These are phyloP conservation scores for Paradisaea rubra DNA, from an alignment of 2,113 vertebrate species.

Conservation along the genomic window DNA sequence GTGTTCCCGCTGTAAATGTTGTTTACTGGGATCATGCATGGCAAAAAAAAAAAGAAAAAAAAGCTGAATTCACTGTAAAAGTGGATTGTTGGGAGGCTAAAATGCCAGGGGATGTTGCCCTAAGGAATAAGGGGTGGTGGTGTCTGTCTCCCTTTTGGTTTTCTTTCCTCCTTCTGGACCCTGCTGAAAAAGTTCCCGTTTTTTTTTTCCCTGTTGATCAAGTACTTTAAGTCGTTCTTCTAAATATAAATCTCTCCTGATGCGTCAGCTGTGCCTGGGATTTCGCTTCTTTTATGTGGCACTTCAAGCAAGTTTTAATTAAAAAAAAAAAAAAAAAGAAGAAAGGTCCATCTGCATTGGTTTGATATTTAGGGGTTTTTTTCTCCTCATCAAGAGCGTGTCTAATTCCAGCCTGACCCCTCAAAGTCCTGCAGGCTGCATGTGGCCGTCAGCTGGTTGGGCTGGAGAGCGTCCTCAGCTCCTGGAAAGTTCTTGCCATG, in stretches of 20 bases:
- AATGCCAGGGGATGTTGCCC: neutral
- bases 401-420: neutral
- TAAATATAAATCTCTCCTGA: constrained; percentile 15
- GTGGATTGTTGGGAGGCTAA: neutral
- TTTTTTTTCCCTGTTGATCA: neutral
- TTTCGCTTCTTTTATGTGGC: constrained; percentile 14
- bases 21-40: neutral
- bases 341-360: neutral
- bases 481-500: neutral
- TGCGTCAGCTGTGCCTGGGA: neutral
- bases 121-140: neutral
- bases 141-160: neutral
- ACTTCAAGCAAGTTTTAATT: constrained; percentile 24
- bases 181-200: neutral
- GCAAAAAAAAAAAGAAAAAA: neutral
- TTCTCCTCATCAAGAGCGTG: neutral
- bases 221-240: neutral
- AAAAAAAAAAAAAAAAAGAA: neutral
- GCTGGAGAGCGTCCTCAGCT: neutral
- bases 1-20: neutral
- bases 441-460: neutral
- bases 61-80: neutral
- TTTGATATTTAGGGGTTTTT: neutral
- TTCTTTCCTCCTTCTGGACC: neutral
- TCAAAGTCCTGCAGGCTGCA: neutral